These are phyloP conservation scores for Monochamus alternatus DNA, from an alignment of 2,888 invertebrate species.

Conservation along the genomic window DNA sequence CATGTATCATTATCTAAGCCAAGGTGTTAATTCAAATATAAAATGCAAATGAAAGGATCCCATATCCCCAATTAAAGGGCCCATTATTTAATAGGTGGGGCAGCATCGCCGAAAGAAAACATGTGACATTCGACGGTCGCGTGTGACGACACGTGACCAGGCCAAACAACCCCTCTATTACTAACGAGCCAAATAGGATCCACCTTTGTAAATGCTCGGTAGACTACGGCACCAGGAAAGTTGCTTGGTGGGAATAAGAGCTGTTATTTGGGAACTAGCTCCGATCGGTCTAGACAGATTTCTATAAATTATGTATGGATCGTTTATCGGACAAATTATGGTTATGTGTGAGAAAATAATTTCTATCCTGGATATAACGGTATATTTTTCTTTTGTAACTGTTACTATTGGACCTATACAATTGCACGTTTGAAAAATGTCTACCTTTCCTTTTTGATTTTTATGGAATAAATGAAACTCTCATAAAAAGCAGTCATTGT, in stretches of 20 bases:
- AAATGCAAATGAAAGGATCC: constrained; percentile 17
- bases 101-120: constrained; percentile 6
- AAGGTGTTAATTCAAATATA: constrained; percentile 17
- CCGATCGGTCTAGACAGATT: too few relatives aligned
- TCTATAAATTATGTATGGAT: too few relatives aligned
- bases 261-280: constrained; percentile 7
- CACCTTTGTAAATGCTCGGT: constrained; percentile 19
- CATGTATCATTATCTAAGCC: not conserved
- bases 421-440: too few relatives aligned
- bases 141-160: constrained; percentile 22
- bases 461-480: too few relatives aligned
- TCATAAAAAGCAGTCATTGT: too few relatives aligned
- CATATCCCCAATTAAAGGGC: constrained; percentile 11
- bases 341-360: too few relatives aligned
- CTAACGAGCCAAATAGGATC: constrained; percentile 22
- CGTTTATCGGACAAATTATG: too few relatives aligned
- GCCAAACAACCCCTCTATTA: constrained; percentile 19
- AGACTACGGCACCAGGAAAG: not conserved
- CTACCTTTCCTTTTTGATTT: too few relatives aligned
- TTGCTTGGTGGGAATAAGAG: not conserved
- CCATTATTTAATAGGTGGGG: constrained; percentile 18
- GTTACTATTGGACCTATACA: too few relatives aligned
- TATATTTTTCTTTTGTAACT: too few relatives aligned
- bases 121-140: constrained; percentile 24
- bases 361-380: too few relatives aligned